These are phyloP conservation scores for Otolemur garnettii DNA, from an alignment of 2,113 vertebrate species.

Conservation along the genomic window DNA sequence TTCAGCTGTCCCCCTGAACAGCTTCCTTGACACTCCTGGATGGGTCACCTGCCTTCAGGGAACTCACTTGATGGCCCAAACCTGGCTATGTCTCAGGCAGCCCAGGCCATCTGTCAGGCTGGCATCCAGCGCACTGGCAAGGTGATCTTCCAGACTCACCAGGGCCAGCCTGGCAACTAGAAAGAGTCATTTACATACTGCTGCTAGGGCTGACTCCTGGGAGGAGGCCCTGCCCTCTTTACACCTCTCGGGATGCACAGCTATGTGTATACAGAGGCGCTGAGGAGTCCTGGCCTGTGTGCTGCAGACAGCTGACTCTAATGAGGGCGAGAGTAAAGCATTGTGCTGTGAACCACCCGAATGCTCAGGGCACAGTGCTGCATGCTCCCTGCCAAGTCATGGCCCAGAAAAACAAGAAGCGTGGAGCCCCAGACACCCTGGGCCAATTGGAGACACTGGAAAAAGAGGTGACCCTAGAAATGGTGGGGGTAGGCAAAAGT, in stretches of 20 bases:
- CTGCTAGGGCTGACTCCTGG: neutral
- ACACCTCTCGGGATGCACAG: neutral
- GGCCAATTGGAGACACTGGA: neutral
- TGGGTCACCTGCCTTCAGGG: slow-evolving; percentile 71
- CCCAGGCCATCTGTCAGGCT: slow-evolving; percentile 81
- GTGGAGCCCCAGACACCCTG: neutral
- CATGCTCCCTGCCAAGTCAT: neutral
- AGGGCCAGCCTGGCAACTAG: slow-evolving; percentile 57
- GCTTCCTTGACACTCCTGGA: slow-evolving; percentile 62
- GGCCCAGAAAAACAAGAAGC: neutral
- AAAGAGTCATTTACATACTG: slow-evolving; percentile 36
- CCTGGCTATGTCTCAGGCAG: slow-evolving; percentile 53
- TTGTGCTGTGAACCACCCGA: neutral
- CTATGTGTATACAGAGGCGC: neutral
- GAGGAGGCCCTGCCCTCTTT: neutral
- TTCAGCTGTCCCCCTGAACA: slow-evolving; percentile 55
- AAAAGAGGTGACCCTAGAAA: neutral
- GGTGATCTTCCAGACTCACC: slow-evolving; percentile 80
- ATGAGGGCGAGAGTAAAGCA: neutral
- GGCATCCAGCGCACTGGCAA: slow-evolving; percentile 81
- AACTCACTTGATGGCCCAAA: slow-evolving; percentile 74
- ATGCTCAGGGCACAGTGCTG: neutral
- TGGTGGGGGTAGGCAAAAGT: neutral
- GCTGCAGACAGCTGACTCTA: neutral
- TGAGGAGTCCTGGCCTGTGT: too few relatives aligned